Base-by-base conservation (phyloP, 2,888 invertebrate genomes). In the Coelopa pilipes region DNA sequence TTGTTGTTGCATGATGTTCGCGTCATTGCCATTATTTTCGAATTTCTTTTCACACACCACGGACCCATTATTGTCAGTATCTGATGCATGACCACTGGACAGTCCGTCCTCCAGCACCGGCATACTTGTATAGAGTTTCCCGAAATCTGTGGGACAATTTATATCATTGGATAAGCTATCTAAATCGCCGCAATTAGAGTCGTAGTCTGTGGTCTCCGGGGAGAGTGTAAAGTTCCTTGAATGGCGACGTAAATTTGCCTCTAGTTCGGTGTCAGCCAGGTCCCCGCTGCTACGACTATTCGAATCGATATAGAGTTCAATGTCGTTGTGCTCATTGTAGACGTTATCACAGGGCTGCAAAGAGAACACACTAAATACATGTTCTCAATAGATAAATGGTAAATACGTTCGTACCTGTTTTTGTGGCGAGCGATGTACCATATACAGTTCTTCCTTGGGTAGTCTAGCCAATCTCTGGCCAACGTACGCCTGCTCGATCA, bases 71-170 rank as follows among this genome's bases (percentile, higher is more conserved):
- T 95, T 95, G 87, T 97, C 97, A 0, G 93, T 94, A 85, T 97
- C 97, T 74, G 96, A 96, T 0, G 94, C 96, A 85, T 97, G 96
- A 4, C 97, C 97, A 72, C 97, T 97, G 4, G 97, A 97, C 74
- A 98, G 89, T 0, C 97, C 97, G 87, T 98, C 98, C 85, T 97
- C 97, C 57, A 98, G 91, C 19, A 96, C 93, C 0, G 98, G 98
- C 94, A 98, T 94, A 81, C 92, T 92, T 46, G 92, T 93, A 87
- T 90, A 94, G 85, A 91, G 89, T 86, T 91, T 90, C 63, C 90
- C 90, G 80, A 90, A 91, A 81, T 91, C 90, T 63, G 90, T 90
- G 66, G 85, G 83, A 76, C 86, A 85, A 79, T 87, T 88, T 4
- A 87, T 85, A 74, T 88, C 88, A 78, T 87, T 87, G 57, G 88